These are phyloP conservation scores for Urophycis tenuis DNA, from an alignment of 2,797 vertebrate species.

Conservation along the genomic window DNA sequence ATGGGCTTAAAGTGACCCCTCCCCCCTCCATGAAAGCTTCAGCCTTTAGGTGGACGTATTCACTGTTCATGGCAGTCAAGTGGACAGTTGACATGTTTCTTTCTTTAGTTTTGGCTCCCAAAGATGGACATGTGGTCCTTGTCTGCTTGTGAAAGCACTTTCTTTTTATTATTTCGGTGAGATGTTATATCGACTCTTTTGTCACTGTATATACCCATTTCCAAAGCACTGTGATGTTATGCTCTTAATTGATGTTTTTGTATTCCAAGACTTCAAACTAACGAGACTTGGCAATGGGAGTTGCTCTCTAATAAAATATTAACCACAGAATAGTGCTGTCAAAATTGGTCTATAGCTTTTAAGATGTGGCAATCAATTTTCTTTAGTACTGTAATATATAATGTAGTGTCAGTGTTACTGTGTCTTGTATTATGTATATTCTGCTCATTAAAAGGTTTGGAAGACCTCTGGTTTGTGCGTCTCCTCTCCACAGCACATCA, in stretches of 20 bases:
- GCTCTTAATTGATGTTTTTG: not conserved
- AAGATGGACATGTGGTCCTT: not conserved
- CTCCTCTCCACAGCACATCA: not conserved
- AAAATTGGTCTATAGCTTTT: not conserved
- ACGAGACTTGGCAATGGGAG: not conserved
- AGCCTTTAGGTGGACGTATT: not conserved
- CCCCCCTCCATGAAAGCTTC: not conserved
- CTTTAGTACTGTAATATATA: not conserved
- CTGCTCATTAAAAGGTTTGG: not conserved
- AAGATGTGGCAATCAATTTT: not conserved
- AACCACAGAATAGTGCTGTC: not conserved
- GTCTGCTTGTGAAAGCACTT: slow-evolving; percentile 2
- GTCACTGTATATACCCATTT: not conserved
- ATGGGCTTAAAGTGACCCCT: not conserved
- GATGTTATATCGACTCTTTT: not conserved
- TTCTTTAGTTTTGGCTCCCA: not conserved
- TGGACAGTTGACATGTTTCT: not conserved
- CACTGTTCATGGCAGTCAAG: not conserved
- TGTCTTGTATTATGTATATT: not conserved
- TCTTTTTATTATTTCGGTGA: not conserved
- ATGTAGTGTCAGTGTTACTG: not conserved
- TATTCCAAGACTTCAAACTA: not conserved
- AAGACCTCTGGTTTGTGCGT: not conserved
- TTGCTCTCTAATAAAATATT: not conserved
- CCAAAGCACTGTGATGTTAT: not conserved